phyloP scores from a whole-genome alignment of 37 sponge, comb jelly and placozoan species.

The Amphimedon queenslandica region DNA sequence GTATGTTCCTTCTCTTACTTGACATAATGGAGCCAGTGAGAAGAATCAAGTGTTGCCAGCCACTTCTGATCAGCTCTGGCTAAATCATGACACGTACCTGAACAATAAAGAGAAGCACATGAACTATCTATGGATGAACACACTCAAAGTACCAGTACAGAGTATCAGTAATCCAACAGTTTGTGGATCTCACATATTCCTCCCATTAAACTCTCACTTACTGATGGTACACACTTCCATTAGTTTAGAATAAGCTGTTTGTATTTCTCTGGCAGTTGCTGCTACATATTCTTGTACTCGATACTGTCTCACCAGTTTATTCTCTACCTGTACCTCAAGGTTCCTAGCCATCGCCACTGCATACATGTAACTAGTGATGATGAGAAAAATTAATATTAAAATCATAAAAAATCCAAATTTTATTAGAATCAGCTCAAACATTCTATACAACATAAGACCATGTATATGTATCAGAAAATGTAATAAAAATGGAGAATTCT shows the following conservation, averaged over 20 bases:
- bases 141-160: too few relatives aligned
- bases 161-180: too few relatives aligned
- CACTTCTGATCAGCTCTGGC: constrained; percentile 44
- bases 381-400: background rate
- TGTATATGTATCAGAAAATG: too few relatives aligned
- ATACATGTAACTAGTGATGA: constrained; percentile 37
- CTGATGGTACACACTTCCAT: constrained; percentile 57
- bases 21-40: constrained; percentile 51
- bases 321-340: constrained; percentile 32
- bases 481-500: too few relatives aligned
- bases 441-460: too few relatives aligned
- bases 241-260: constrained; percentile 30
- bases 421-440: too few relatives aligned
- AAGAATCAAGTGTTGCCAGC: constrained; percentile 40
- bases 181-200: background rate
- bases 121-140: too few relatives aligned
- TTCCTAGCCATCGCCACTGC: constrained; percentile 63
- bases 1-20: constrained; percentile 9
- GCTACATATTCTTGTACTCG: constrained; percentile 41
- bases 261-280: constrained; percentile 34
- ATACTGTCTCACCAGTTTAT: constrained; percentile 19
- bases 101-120: background rate
- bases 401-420: too few relatives aligned
- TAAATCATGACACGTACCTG: constrained; percentile 31
- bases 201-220: background rate